Evolutionary conservation across 2,797 vertebrate species (phyloP).

Genomic region (Neostethus bicornis): DNA sequence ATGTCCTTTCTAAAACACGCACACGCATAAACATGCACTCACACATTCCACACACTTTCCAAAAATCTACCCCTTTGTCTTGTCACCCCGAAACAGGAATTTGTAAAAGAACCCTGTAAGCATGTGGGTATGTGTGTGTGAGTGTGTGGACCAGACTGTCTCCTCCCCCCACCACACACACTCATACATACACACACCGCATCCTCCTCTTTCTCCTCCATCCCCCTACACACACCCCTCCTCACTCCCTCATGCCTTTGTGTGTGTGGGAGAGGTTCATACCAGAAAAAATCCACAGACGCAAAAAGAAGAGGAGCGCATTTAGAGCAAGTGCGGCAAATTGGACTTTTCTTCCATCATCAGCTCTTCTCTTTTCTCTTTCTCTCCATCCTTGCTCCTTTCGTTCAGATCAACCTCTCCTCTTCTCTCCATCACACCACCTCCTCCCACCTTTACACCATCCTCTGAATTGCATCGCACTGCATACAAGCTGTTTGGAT

Average conservation of each 20-base stretch:
- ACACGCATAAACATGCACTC: constrained; percentile 8
- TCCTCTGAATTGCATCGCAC: constrained; percentile 37
- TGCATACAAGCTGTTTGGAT: constrained; percentile 27
- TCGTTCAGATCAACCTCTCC: constrained; percentile 32
- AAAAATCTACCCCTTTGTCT: constrained; percentile 66
- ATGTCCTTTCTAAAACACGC: constrained; percentile 18
- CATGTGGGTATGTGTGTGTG: constrained; percentile 22
- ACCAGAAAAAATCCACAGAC: constrained; percentile 59
- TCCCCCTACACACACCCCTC: constrained; percentile 40
- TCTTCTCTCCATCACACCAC: constrained; percentile 34
- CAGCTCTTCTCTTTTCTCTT: constrained; percentile 43
- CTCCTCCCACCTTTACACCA: constrained; percentile 2
- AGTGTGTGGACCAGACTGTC: constrained; percentile 73
- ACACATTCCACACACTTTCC: constrained; percentile 28
- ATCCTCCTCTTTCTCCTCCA: constrained; percentile 62
- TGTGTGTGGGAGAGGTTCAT: constrained; percentile 59
- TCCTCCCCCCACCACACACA: constrained; percentile 78
- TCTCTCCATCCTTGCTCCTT: constrained; percentile 38
- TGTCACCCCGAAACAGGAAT: constrained; percentile 68
- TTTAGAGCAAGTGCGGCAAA: constrained; percentile 59
- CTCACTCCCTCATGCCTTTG: constrained; percentile 67
- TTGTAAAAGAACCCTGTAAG: constrained; percentile 44
- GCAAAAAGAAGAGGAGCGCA: constrained; percentile 32
- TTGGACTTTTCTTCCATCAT: constrained; percentile 71
- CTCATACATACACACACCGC: constrained; percentile 53